Percentiles rank a stretch among this genome's conserved stretches.
Conservation (phyloP, 2,797 vertebrate species). For the Malurus splendens region DNA sequence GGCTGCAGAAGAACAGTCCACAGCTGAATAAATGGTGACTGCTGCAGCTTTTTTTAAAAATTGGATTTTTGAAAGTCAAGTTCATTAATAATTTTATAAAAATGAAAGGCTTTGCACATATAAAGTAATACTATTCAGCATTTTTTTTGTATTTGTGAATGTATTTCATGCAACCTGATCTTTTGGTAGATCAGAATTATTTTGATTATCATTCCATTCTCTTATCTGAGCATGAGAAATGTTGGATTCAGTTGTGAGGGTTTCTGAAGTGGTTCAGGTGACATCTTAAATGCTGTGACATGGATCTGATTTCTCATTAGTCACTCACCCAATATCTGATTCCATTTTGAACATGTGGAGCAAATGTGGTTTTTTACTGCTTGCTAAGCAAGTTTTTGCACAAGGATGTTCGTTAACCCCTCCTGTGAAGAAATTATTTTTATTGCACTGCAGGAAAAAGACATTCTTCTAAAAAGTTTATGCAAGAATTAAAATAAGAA, state of each 20-base stretch:
- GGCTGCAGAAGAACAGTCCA: neutral
- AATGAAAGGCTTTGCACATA: neutral
- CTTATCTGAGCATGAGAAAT: neutral
- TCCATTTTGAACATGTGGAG: neutral
- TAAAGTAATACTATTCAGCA: accelerated
- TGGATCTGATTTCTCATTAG: neutral
- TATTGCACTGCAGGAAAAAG: neutral
- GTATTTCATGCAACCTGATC: neutral
- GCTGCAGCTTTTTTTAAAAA: neutral
- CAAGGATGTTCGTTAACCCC: neutral
- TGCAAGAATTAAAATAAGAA: neutral
- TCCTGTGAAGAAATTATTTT: neutral
- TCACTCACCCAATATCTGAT: neutral
- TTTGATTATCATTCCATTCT: neutral
- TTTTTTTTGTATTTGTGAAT: neutral
- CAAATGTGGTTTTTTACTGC: neutral
- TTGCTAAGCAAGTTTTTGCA: neutral
- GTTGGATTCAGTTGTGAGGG: neutral
- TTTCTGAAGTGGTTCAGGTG: neutral
- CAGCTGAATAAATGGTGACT: neutral
- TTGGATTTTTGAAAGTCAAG: neutral
- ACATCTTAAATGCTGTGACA: neutral
- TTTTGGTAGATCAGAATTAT: neutral
- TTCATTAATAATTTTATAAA: neutral
- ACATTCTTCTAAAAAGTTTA: neutral